Percentiles rank a stretch among this genome's conserved stretches.
phyloP scores from a whole-genome alignment of 2,797 vertebrate species.

The Aulostomus chinensis region DNA sequence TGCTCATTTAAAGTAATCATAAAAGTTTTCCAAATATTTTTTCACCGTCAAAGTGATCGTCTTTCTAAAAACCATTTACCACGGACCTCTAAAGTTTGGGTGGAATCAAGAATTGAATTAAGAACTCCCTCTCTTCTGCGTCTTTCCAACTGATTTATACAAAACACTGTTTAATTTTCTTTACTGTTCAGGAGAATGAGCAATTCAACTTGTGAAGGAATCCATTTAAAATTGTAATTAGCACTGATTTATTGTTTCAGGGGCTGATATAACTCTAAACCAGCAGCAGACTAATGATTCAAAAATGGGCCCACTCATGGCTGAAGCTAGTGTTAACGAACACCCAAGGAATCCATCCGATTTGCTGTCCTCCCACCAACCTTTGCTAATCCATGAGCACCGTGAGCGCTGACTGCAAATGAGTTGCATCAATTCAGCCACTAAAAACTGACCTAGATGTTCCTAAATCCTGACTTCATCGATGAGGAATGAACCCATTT shows the following conservation, averaged over 20 bases:
- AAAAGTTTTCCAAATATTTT: no score
- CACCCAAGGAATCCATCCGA: slow-evolving; percentile 13
- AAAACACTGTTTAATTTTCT: no score
- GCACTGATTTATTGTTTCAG: not conserved
- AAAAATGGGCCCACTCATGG: not conserved
- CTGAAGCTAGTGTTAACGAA: slow-evolving; percentile 1
- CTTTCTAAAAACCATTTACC: no score
- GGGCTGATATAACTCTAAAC: not conserved
- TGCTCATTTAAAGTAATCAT: no score
- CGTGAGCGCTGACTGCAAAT: slow-evolving; percentile 10
- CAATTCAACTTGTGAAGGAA: not conserved
- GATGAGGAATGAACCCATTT: not conserved
- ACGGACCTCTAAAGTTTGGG: no score
- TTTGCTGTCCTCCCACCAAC: slow-evolving; percentile 22
- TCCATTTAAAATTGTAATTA: not conserved
- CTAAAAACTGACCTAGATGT: not conserved
- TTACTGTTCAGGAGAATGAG: not conserved
- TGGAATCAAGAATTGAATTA: no score
- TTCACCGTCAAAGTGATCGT: no score
- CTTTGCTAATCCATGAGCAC: slow-evolving; percentile 24
- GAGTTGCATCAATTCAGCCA: not conserved
- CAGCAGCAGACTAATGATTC: slow-evolving; percentile 7
- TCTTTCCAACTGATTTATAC: no score
- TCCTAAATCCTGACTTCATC: not conserved
- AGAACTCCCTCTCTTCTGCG: no score